Percentiles rank a stretch among this genome's conserved stretches.
These are phyloP conservation scores for Temnothorax rugatulus DNA, from an alignment of 2,888 invertebrate species.

Conservation along the genomic window DNA sequence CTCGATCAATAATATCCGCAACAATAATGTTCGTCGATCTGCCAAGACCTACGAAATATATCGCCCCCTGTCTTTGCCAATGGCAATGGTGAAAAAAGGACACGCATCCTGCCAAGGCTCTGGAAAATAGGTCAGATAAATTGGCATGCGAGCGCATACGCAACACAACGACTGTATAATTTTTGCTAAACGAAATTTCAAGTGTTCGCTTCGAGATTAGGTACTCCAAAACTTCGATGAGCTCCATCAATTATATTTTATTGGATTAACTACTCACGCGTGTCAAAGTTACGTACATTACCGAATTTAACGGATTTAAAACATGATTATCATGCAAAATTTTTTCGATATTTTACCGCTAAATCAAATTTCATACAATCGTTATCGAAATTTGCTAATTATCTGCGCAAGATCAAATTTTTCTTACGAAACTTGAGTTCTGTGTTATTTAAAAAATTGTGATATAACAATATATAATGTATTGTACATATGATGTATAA, in stretches of 20 bases:
- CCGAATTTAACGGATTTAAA: not conserved
- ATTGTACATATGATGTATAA: no score
- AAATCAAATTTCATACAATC: not conserved
- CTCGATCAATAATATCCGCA: constrained; percentile 75
- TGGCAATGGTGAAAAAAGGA: constrained; percentile 54
- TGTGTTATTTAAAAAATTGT: not conserved
- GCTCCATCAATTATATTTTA: not conserved
- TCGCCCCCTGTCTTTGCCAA: constrained; percentile 69
- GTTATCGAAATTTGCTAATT: not conserved
- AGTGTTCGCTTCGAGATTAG: not conserved
- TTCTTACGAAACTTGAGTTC: not conserved
- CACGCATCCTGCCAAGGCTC: constrained; percentile 4
- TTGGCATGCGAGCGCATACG: not conserved
- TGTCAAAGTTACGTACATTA: not conserved
- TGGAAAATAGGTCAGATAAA: constrained; percentile 3
- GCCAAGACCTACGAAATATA: constrained; percentile 61
- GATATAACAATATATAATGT: not conserved
- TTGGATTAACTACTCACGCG: not conserved
- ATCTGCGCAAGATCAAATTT: not conserved
- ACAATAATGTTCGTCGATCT: constrained; percentile 66
- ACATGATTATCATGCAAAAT: not conserved
- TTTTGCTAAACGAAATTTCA: constrained; percentile 10
- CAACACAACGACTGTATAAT: not conserved
- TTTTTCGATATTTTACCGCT: not conserved
- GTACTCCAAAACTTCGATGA: not conserved